Evolutionary conservation across 1,140 invertebrate species (phyloP).

Genomic region (Drosophila athabasca): DNA sequence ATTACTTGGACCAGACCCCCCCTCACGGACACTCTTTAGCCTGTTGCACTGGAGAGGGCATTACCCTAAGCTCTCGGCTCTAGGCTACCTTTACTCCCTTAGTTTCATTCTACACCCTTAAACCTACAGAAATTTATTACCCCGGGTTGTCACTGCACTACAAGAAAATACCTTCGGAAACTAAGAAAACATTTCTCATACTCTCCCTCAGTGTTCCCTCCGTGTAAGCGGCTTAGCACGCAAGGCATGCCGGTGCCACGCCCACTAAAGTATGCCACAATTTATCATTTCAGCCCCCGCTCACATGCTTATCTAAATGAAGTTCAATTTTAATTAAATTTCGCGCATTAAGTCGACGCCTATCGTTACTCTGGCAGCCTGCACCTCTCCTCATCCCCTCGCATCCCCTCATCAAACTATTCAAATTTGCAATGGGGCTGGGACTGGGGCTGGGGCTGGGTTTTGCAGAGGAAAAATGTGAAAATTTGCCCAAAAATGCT

Average conservation of each 20-base stretch:
- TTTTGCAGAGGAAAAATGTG: neutral
- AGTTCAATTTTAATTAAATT: conserved; percentile 77
- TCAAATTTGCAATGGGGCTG: neutral
- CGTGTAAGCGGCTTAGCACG: conserved; percentile 64
- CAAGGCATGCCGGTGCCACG: conserved; percentile 22
- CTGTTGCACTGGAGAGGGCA: conserved; percentile 3
- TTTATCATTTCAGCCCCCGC: conserved; percentile 32
- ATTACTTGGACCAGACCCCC: neutral
- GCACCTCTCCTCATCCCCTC: neutral
- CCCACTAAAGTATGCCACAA: conserved; percentile 9
- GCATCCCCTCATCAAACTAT: conserved; percentile 2
- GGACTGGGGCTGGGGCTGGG: too few species aligned
- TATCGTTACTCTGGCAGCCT: conserved; percentile 14
- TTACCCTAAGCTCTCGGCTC: neutral
- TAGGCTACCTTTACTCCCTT: too few species aligned
- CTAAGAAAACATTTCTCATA: neutral
- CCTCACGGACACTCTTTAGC: conserved; percentile 1
- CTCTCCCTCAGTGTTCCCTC: conserved; percentile 1
- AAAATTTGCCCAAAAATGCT: conserved; percentile 38
- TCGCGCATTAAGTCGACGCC: conserved; percentile 56
- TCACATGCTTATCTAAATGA: conserved; percentile 65
- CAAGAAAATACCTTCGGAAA: too few species aligned
- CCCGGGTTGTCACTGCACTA: too few species aligned
- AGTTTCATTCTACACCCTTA: too few species aligned
- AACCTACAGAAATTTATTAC: too few species aligned